Base-by-base conservation (phyloP, 1,140 invertebrate genomes). In the Himalopsyche phryganea region DNA sequence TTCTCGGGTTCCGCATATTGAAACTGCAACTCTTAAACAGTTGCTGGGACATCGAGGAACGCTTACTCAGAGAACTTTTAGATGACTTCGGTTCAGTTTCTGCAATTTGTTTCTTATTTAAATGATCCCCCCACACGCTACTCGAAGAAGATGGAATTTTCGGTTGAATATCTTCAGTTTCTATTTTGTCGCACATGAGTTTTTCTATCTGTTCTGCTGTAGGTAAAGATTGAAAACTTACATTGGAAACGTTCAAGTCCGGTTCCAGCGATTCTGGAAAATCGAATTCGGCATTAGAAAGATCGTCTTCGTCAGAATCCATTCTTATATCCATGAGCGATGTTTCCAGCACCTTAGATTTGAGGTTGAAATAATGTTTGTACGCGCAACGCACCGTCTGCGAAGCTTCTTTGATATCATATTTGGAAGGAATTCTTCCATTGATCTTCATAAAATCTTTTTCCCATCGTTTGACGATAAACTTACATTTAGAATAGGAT, bases 331-430 rank as follows among this genome's bases (percentile, higher is more conserved):
- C 67, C 35, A 75, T 69, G 7, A 90, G 72, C 6, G 84, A 86
- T 62, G 85, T 81, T 67, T 89, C 86, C 28, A 91, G 75, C 40
- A 83, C 83, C 41, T 77, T 74, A 20, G 86, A 88, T 77, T 91
- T 92, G 1, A 91, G 67, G 63, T 86, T 81, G 76, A 87, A 91
- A 71, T 92, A 92, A 62, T 83, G 85, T 72, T 88, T 88, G 63
- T 93, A 92, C 0, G 89, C 86, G 67, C 87, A 79, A 66, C 84
- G 82, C 38, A 91, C 87, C 50, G 82, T 80, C 32, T 73, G 66
- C 14, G 85, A 81, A 17, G 90, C 89, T 71, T 84, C 82, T 65
- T 84, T 84, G 38, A 92, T 90, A 68, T 93, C 90, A 70, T 85
- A 82, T 84, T 89, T 91, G 1, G 84, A 87, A 1, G 89, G 89